Evolutionary conservation across 2,113 vertebrate species (phyloP).

Genomic region (Mesocricetus auratus): DNA sequence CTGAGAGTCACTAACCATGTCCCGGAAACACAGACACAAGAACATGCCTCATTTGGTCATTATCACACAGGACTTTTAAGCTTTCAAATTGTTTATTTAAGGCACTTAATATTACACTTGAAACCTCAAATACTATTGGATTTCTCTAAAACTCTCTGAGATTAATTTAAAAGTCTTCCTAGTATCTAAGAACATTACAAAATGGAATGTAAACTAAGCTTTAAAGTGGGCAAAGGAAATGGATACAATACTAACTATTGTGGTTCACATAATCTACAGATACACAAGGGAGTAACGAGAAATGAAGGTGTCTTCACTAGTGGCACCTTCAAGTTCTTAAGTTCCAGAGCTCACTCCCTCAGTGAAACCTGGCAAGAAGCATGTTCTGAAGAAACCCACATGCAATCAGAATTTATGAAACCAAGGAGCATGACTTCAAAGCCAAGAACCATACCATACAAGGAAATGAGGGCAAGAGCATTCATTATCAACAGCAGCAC

Average conservation of each 20-base stretch:
- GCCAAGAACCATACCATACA: background rate
- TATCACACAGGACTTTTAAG: background rate
- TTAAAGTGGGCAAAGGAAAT: background rate
- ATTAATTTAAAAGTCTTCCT: constrained; percentile 38
- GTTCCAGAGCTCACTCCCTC: background rate
- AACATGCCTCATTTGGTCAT: background rate
- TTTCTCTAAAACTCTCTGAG: background rate
- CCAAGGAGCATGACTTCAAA: background rate
- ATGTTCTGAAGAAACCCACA: background rate
- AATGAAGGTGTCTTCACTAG: background rate
- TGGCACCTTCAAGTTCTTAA: background rate
- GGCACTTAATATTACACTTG: background rate
- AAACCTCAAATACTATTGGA: background rate
- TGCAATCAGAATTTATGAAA: background rate
- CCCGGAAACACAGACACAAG: background rate
- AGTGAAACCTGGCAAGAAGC: background rate
- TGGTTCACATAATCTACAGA: background rate
- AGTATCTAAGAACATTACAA: constrained; percentile 18
- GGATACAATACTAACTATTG: background rate
- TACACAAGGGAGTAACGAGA: background rate
- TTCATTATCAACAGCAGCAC: background rate
- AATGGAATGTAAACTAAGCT: background rate
- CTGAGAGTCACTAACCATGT: background rate
- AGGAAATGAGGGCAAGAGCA: background rate
- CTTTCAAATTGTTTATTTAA: background rate